These are phyloP conservation scores for Zonitis immaculata DNA, from an alignment of 2,888 invertebrate genomes.

Conservation along the genomic window DNA sequence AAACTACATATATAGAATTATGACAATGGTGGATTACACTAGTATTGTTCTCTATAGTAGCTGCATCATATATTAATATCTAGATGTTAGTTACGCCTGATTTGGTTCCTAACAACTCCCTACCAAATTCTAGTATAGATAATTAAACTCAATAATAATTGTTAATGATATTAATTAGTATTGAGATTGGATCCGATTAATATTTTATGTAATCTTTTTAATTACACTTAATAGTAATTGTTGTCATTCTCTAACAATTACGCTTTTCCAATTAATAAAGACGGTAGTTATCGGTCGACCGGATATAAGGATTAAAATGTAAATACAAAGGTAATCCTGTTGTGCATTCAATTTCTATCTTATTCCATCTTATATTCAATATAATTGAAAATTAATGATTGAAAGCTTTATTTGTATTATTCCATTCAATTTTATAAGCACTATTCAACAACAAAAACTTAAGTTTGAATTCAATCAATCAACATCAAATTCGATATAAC, in stretches of 20 bases:
- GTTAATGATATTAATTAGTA: background rate
- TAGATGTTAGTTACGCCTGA: background rate
- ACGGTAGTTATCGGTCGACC: background rate
- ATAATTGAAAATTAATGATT: conserved; percentile 1
- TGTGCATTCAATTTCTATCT: background rate
- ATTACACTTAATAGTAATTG: background rate
- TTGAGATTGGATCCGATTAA: no score
- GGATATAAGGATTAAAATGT: background rate
- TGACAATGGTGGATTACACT: background rate
- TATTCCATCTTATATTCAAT: background rate
- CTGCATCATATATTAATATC: background rate
- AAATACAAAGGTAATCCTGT: background rate
- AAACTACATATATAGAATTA: background rate
- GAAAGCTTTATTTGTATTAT: background rate
- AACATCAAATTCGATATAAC: conserved; percentile 29
- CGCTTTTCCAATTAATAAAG: background rate
- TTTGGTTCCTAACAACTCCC: background rate
- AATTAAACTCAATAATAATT: background rate
- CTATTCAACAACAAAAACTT: conserved; percentile 13
- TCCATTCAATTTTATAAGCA: background rate
- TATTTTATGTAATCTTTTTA: background rate
- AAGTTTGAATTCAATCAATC: conserved; percentile 30
- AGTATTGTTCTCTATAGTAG: background rate
- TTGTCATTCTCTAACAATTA: background rate
- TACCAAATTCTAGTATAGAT: background rate